Percentiles rank a stretch among this genome's conserved stretches.
Conservation (phyloP, 2,888 invertebrate species). For the Dynastes tityus region DNA sequence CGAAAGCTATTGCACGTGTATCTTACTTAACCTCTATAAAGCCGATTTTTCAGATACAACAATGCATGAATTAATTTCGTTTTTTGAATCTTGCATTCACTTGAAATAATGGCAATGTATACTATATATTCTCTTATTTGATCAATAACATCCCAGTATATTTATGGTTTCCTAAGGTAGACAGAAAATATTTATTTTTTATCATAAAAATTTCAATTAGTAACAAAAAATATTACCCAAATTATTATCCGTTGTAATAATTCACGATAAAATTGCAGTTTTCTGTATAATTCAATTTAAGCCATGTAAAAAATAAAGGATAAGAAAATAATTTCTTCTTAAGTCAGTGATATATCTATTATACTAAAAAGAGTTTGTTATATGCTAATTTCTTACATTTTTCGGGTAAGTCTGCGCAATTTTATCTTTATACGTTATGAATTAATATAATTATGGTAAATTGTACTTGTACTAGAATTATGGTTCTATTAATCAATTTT, state of each 20-base stretch:
- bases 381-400: too few species aligned
- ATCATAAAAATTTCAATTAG: not conserved
- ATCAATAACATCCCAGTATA: constrained; percentile 10
- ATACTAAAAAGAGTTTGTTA: too few species aligned
- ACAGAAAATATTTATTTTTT: not conserved
- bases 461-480: too few species aligned
- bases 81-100: too few species aligned
- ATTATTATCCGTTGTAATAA: not conserved
- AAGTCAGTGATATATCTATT: too few species aligned
- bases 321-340: too few species aligned
- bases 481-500: too few species aligned
- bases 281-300: not conserved
- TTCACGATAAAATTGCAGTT: not conserved
- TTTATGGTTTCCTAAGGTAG: not conserved
- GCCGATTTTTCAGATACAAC: not conserved
- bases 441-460: too few species aligned
- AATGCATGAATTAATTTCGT: too few species aligned
- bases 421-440: too few species aligned
- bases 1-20: constrained; percentile 9
- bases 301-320: too few species aligned
- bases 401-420: too few species aligned
- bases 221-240: not conserved
- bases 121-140: constrained; percentile 14
- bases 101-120: not conserved
- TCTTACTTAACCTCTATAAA: constrained; percentile 12